Evolutionary conservation across 37 sponge, comb jelly and placozoan species (phyloP), one percentile per base, ranked within the genome.

Genomic region (Eunapius fragilis): DNA sequence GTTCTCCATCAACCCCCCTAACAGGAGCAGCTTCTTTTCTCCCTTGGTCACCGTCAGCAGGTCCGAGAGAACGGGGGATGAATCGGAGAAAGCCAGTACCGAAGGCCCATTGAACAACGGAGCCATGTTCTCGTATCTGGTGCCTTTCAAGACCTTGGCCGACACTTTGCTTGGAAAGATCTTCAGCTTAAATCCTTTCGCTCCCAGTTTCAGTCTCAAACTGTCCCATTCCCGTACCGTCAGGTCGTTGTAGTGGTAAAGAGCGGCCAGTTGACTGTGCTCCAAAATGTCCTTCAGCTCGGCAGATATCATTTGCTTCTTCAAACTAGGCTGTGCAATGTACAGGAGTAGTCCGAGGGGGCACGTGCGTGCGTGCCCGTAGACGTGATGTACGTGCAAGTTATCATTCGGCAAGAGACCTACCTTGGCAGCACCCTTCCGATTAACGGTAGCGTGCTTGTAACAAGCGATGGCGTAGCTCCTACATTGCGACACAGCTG

Each of bases 191-290:
- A 85, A 38, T 10, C 81, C 67, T 31, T 80, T 69, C 76, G 80
- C 36, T 11, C 35, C 69, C 23, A 92, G 76, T 31, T 85, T 79
- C 23, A 67, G 14, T 6, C 88, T 85, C 19, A 92, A 30, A 11
- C 37, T 67, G 24, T 88, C 79, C 92, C 92, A 92, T 32, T 87
- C 88, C 9, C 41, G 70, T 19, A 71, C 74, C 24, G 74, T 87
- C 80, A 92, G 35, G 68, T 84, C 88, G 70, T 84, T 85, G 38
- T 88, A 87, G 80, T 92, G 92, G 27, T 34, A 80, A 4, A 92
- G 78, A 33, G 77, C 81, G 26, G 88, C 85, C 69, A 84, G 4
- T 24, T 47, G 22, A 45, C 68, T 84, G 71, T 35, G 45, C 31
- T 75, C 27, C 31, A 92, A 84, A 11, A 81, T 76, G 13, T 72